Evolutionary conservation across 2,888 invertebrate genomes (phyloP), one percentile per base, ranked within the genome.

Genomic region (Barypeithes pellucidus): DNA sequence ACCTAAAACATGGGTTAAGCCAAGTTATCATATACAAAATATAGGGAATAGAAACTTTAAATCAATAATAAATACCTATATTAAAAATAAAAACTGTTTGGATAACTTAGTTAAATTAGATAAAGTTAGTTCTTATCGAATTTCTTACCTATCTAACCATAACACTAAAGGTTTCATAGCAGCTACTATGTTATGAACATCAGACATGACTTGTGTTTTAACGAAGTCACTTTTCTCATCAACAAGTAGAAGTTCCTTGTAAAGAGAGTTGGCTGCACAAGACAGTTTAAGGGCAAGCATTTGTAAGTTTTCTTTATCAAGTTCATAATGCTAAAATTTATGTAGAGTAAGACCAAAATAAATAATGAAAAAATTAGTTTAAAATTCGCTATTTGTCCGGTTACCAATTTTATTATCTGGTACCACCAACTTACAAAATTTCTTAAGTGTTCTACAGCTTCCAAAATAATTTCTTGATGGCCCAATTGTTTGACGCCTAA

Each of bases 301-400:
- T 87, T 98, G 97, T 75, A 98, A 88, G 85, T 97, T 98, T 87
- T 98, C 98, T 79, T 94, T 91, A 76, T 95, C 94, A 82, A 96
- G 87, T 84, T 95, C 95, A 88, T 95, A 97, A 85, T 97, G 95
- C 95, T 96, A 87, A 52, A 87, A 87, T 39, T 60, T 60, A 60
- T n/a, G 3, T 22, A 54, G 3, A 29, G 24, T 29, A 3, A 11
- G 20, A 29, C 3, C 14, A 33, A 33, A 54, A 22, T 54, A 33
- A 54, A 22, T 54, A 47, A 8, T 29, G 29, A 9, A 29, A 29
- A 29, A 29, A 29, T 29, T 29, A 7, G 29, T 29, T 8, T 5
- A 29, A 8, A 29, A 29, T n/a, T n/a, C n/a, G n/a, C n/a, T n/a
- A n/a, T n/a, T n/a, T 29, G 29, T 29, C 29, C 29, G 9, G 5